Evolutionary conservation across 2,888 invertebrate genomes (phyloP), one percentile per base, ranked within the genome.

Genomic region (Ectemnius continuus): DNA sequence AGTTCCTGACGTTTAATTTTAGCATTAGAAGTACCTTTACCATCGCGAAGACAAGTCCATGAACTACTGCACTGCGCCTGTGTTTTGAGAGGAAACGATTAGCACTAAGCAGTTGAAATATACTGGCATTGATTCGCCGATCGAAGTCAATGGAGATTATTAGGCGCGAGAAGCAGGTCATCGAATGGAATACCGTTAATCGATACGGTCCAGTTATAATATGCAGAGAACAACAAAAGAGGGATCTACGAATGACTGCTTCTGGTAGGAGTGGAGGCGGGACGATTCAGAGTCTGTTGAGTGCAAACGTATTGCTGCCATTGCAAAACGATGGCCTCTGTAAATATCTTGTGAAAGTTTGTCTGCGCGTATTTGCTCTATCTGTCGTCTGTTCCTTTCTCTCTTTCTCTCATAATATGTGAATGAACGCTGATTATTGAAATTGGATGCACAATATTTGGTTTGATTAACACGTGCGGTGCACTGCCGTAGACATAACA

Each of bases 111-210:
- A 11, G 36, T 11, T 36, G 6, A 36, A 36, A 36, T 36, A 11
- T 36, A 36, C 36, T 36, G 8, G 36, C 36, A 8, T 36, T 36
- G 36, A 36, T 36, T 36, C 36, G 36, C 36, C n/a, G 52, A 52
- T 52, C 52, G 16, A 52, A 52, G 13, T 16, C 52, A 14, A 36
- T 36, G 14, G 16, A 14, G 52, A 52, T 52, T 52, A 14, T 52
- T 14, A 52, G n/a, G n/a, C 13, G 13, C 5, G 52, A 52, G 16
- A 52, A 36, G 45, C 11, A 18, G 14, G 20, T 48, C 36, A 46
- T 11, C 16, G n/a, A 57, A 18, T 36, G 13, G 61, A 70, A 63
- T 69, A 61, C 70, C 66, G 68, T 79, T 73, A 69, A 68, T 70
- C 73, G 67, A 73, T 70, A 46, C 69, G 56, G 70, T 65, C 66